Base-by-base conservation (phyloP, 1,140 invertebrate genomes). In the Dryas iulia region DNA sequence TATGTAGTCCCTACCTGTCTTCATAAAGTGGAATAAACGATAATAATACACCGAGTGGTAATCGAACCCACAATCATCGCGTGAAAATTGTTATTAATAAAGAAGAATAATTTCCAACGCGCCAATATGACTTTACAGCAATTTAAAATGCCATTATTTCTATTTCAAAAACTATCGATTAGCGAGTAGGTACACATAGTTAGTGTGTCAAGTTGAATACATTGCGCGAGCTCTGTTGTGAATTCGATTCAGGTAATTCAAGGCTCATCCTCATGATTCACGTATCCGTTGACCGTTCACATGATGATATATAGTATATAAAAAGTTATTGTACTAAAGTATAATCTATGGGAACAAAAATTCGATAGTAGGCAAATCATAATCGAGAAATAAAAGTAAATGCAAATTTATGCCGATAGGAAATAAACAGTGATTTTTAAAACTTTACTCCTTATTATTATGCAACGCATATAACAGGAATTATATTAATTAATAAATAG, bases 241-340 rank as follows among this genome's bases (percentile, higher is more conserved):
- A 81, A 86, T 89, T 84, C 76, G 81, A 72, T 77, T 76, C 78
- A 75, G 75, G 59, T 86, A 84, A 86, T 84, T 84, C 84, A 89
- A 89, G 85, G 87, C 76, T 78, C 64, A 70, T 77, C 79, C 76
- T 77, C 76, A 74, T 83, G 79, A 85, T 77, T 65, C 68, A 66
- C 72, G 72, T 78, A 84, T 87, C 86, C 81, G 81, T 52, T 76
- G 74, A 39, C 72, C 68, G 81, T 82, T 83, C 73, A 84, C 72
- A 67, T 61, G 28, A 62, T 56, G 63, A 54, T 23, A 24, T 21
- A 54, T 54, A 54, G 24, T 54, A 11, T 24, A 21, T 58, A 72
- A 77, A 18, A 47, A 25, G 1, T 11, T 54, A 54, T 3, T 54
- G 23, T 47, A 47, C 14, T 14, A 8, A 47, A 14, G 12, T 35